Evolutionary conservation across 1,140 invertebrate genomes (phyloP).

Genomic region (Apis florea): DNA sequence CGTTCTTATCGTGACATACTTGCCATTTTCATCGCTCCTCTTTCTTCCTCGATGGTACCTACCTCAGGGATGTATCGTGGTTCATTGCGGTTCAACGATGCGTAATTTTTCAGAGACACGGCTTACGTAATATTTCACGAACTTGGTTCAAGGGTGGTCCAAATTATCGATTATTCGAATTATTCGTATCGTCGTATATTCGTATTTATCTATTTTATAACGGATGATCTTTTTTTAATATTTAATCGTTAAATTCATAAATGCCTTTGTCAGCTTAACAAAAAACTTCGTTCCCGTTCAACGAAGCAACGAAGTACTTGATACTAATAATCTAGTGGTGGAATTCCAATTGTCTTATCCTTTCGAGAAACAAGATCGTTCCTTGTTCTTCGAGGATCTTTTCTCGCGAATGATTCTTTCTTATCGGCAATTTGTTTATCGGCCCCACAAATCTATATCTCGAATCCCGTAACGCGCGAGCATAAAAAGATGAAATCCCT

Average conservation of each 20-base stretch:
- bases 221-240: no score
- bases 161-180: conserved; percentile 54
- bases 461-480: background rate
- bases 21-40: conserved; percentile 19
- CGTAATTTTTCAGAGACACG: conserved; percentile 22
- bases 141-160: background rate
- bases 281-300: background rate
- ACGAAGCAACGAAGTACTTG: background rate
- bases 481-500: conserved; percentile 26
- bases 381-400: background rate
- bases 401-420: background rate
- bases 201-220: background rate
- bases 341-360: background rate
- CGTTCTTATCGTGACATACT: conserved; percentile 19
- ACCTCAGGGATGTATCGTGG: conserved; percentile 35
- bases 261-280: background rate
- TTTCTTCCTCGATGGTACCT: background rate
- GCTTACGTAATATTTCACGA: conserved; percentile 32
- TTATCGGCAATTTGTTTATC: conserved; percentile 19
- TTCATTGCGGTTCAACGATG: conserved; percentile 24
- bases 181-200: no score
- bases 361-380: background rate
- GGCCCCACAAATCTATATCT: background rate
- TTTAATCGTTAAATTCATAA: background rate
- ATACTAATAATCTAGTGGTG: background rate